A percentile compares a stretch with the other conserved stretches of the same genome.
phyloP scores from a whole-genome alignment of 92 coral and sea anemone species.

The Plumapathes pennacea region DNA sequence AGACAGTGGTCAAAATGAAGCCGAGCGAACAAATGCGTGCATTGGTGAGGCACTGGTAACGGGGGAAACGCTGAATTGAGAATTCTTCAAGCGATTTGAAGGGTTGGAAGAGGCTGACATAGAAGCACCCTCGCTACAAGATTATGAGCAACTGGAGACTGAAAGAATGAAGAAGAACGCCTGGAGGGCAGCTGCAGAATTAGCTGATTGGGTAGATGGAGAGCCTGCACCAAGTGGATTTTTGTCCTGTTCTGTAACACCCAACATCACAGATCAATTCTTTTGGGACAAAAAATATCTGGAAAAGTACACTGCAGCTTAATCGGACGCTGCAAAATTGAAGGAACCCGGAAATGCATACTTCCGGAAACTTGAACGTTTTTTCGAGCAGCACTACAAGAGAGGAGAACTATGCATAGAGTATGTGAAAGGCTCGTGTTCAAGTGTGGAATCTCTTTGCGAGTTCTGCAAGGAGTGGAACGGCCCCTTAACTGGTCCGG shows the following conservation, averaged over 20 bases:
- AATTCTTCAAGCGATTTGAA: slow-evolving; percentile 35
- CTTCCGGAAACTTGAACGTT: slow-evolving; percentile 12
- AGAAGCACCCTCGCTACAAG: slow-evolving; percentile 38
- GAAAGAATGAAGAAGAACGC: slow-evolving; percentile 56
- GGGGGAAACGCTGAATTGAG: slow-evolving; percentile 61
- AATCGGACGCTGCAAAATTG: slow-evolving; percentile 13
- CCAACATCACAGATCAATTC: slow-evolving; percentile 19
- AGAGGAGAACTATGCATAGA: slow-evolving; percentile 61
- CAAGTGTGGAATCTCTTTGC: slow-evolving; percentile 7
- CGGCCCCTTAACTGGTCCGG: slow-evolving; percentile 35
- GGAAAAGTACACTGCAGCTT: slow-evolving; percentile 22
- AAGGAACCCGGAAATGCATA: slow-evolving; percentile 40
- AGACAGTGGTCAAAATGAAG: slow-evolving; percentile 57
- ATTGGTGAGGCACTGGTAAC: slow-evolving; percentile 64
- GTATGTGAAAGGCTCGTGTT: slow-evolving; percentile 45
- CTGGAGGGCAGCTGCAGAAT: slow-evolving; percentile 52
- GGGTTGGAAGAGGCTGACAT: slow-evolving; percentile 32
- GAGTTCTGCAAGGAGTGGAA: slow-evolving; percentile 45
- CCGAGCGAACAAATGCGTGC: slow-evolving; percentile 51
- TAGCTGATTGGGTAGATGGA: slow-evolving; percentile 47
- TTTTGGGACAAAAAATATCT: slow-evolving; percentile 20
- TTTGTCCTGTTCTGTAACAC: slow-evolving; percentile 25
- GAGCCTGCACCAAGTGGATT: slow-evolving; percentile 60
- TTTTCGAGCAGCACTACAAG: slow-evolving; percentile 20
- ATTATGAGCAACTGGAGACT: slow-evolving; percentile 37